phyloP scores from a whole-genome alignment of 2,888 invertebrate species.

The Lithophane semibrunnea region DNA sequence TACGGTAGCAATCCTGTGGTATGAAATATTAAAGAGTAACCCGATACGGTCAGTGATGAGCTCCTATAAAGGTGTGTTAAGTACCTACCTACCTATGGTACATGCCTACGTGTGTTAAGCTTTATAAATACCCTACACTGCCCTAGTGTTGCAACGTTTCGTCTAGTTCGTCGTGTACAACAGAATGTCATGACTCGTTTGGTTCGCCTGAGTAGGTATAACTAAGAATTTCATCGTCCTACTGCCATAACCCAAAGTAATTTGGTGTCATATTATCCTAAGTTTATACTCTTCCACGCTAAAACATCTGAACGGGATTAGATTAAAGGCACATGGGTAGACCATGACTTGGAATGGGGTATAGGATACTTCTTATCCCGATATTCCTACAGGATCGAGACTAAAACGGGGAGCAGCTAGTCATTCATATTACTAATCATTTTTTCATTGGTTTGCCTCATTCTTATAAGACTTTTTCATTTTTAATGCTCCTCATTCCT shows the following conservation, averaged over 20 bases:
- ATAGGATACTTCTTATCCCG: too few species aligned
- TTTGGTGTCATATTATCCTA: too few species aligned
- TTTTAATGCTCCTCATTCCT: too few species aligned
- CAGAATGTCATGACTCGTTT: not conserved
- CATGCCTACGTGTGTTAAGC: constrained; percentile 39
- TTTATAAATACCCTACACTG: not conserved
- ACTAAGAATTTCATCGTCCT: not conserved
- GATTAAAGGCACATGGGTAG: too few species aligned
- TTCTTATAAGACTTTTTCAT: too few species aligned
- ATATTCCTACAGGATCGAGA: too few species aligned
- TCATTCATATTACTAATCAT: too few species aligned
- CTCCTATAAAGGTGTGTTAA: constrained; percentile 39
- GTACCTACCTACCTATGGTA: not conserved
- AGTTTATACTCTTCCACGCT: too few species aligned
- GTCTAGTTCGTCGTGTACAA: not conserved
- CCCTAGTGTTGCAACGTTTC: not conserved
- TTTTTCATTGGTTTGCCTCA: too few species aligned
- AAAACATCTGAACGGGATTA: too few species aligned
- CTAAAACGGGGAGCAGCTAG: too few species aligned
- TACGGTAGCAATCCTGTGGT: constrained; percentile 26
- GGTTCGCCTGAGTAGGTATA: not conserved
- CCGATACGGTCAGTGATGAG: constrained; percentile 33
- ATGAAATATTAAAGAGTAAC: constrained; percentile 12
- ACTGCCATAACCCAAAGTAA: not conserved
- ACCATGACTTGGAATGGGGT: too few species aligned